Evolutionary conservation across 1,140 invertebrate species (phyloP), one percentile per base, ranked within the genome.

Genomic region (Bombus balteatus): DNA sequence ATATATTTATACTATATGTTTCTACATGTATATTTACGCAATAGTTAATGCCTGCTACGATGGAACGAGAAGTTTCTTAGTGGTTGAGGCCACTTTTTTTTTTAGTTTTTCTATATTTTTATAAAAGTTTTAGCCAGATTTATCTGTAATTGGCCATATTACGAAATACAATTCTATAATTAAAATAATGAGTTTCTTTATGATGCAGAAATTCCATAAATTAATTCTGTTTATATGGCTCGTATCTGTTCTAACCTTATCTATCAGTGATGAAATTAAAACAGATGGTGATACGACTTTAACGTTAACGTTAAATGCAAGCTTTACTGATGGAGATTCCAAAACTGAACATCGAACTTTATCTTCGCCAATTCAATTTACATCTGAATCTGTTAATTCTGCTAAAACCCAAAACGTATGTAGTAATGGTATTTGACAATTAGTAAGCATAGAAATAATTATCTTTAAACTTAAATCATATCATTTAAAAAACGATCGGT

Each of bases 31-130:
- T 37, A 66, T 81, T 85, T 86, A 84, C 73, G 84, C 79, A 88
- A 79, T 79, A 86, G 84, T 88, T 82, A 81, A 71, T 77, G 66
- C 80, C 37, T 83, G n/a, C 25, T 71, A 81, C 65, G 28, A 91
- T 91, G 90, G 87, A 86, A 73, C 88, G 43, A 83, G 25, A 28
- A 78, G 53, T 83, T 82, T 79, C 41, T 59, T 83, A 74, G 83
- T 91, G 81, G 88, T 87, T 81, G 39, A 62, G 66, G 25, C 87
- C 86, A 88, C 88, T 92, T 88, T 90, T 87, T 53, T 91, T 88
- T 62, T 89, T 87, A 86, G 73, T 88, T 88, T 91, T 88, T 89
- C 70, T 90, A 90, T 90, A 85, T 88, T 86, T 91, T 91, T 91
- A 65, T 43, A 80, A 78, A 73, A 75, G 81, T 88, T 91, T 88